These are phyloP conservation scores for Scrobipalpa costella DNA, from an alignment of 2,888 invertebrate genomes.

Conservation along the genomic window DNA sequence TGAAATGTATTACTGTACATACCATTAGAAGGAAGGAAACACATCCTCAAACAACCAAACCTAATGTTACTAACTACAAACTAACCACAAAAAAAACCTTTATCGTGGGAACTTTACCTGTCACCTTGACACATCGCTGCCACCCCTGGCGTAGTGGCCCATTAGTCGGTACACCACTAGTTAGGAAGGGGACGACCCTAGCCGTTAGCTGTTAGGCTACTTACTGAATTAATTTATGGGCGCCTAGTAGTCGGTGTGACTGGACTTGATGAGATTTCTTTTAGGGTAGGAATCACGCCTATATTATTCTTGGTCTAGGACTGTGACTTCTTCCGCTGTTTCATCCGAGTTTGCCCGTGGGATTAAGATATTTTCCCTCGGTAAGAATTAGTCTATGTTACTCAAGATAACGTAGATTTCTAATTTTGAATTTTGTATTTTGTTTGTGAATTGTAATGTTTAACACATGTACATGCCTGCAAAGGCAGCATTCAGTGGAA, in stretches of 20 bases:
- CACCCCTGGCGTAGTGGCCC: background rate
- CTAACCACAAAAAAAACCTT: background rate
- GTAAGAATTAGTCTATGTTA: too few relatives aligned
- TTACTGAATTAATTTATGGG: constrained; percentile 31
- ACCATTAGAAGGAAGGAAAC: background rate
- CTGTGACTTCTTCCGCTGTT: too few relatives aligned
- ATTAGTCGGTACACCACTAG: constrained; percentile 9
- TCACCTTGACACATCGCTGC: constrained; percentile 17
- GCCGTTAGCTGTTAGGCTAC: constrained; percentile 28
- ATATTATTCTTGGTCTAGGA: too few relatives aligned
- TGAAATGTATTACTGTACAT: background rate
- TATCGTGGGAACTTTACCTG: constrained; percentile 27
- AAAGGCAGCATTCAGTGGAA: too few relatives aligned
- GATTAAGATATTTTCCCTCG: too few relatives aligned
- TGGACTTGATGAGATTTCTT: constrained; percentile 4
- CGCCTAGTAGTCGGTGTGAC: background rate
- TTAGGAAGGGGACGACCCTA: constrained; percentile 25
- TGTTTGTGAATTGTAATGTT: too few relatives aligned
- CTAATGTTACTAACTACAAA: constrained; percentile 6
- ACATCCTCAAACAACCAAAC: background rate
- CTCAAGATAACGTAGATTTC: too few relatives aligned
- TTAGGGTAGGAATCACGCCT: too few relatives aligned
- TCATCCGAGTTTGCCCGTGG: too few relatives aligned
- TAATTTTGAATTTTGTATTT: too few relatives aligned
- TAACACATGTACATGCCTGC: too few relatives aligned